These are phyloP conservation scores for Protomyctophum bolini DNA, from an alignment of 2,113 vertebrate genomes.

Conservation along the genomic window DNA sequence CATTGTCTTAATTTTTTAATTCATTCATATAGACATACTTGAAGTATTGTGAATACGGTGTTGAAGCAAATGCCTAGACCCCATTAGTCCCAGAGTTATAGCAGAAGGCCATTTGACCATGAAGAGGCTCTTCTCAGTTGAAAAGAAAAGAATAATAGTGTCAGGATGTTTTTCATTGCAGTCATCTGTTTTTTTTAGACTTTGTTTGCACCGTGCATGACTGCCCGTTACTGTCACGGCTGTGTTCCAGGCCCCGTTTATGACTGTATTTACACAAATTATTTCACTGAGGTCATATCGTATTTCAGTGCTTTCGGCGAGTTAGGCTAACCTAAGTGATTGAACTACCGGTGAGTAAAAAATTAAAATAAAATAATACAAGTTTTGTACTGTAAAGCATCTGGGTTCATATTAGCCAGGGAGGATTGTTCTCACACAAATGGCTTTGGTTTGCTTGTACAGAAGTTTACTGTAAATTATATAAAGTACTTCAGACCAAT, in stretches of 20 bases:
- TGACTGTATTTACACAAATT: conserved; percentile 41
- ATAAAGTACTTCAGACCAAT: neutral
- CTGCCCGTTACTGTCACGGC: neutral
- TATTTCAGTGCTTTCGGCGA: conserved; percentile 36
- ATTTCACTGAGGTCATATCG: conserved; percentile 26
- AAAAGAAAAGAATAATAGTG: conserved; percentile 17
- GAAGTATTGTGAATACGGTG: no score
- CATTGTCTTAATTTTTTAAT: no score
- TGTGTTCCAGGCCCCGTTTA: conserved; percentile 16
- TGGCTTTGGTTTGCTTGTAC: conserved; percentile 63
- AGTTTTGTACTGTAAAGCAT: conserved; percentile 65
- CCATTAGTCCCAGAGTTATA: no score
- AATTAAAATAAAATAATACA: no score
- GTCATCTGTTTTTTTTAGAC: conserved; percentile 49
- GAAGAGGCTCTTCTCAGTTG: conserved; percentile 9
- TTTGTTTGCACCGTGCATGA: conserved; percentile 34
- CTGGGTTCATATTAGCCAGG: conserved; percentile 77
- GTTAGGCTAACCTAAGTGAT: conserved; percentile 34
- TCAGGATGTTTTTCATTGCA: conserved; percentile 26
- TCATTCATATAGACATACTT: no score
- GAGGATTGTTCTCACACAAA: conserved; percentile 72
- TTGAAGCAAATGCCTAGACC: no score
- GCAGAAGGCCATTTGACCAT: conserved; percentile 26
- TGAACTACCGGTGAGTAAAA: conserved; percentile 33
- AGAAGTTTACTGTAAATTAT: conserved; percentile 54